phyloP scores from a whole-genome alignment of 2,113 vertebrate genomes.

The Nibea coibor region DNA sequence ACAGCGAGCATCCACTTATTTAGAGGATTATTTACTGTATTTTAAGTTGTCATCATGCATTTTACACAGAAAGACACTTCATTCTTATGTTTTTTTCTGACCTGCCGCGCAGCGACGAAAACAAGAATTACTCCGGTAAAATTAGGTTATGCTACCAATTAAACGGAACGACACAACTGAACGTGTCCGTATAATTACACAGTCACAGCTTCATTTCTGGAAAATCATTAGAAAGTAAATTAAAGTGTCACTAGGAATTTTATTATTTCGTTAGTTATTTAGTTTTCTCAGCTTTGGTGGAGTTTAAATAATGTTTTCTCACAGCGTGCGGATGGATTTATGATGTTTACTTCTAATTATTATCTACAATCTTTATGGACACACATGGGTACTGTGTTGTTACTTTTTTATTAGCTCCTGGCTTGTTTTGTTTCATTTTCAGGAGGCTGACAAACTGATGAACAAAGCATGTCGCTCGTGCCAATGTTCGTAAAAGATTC shows the following conservation, averaged over 20 bases:
- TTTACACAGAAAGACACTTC: background rate
- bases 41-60: background rate
- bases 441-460: conserved; percentile 10
- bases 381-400: background rate
- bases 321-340: no score
- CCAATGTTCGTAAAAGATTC: background rate
- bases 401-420: background rate
- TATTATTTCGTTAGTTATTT: no score
- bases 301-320: background rate
- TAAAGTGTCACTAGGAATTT: no score
- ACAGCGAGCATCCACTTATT: no score
- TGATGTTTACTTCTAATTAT: background rate
- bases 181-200: background rate
- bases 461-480: conserved; percentile 21
- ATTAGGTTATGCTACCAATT: background rate
- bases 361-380: background rate
- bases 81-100: no score
- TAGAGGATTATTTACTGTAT: no score
- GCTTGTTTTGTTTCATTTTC: background rate
- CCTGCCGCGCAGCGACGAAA: no score
- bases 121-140: no score
- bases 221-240: no score
- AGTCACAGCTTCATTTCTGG: no score
- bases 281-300: no score
- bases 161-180: background rate